Conservation (phyloP, 2,888 invertebrate genomes). For the Chalcis sispes region DNA sequence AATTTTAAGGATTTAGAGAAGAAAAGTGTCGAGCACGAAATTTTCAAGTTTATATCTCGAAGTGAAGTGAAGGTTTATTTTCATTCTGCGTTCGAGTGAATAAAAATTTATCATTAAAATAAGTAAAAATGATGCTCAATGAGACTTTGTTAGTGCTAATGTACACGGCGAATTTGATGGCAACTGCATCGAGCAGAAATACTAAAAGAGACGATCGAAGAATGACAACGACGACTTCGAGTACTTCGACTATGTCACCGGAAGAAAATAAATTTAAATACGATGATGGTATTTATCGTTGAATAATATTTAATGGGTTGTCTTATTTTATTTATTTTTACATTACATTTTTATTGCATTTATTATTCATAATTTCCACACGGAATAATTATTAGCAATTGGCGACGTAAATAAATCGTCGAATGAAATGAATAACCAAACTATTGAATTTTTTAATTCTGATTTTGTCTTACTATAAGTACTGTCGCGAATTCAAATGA, state of each 20-base stretch:
- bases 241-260: not conserved
- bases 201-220: constrained; percentile 42
- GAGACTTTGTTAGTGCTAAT: constrained; percentile 68
- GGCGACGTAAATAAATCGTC: no score
- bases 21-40: not conserved
- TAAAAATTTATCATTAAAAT: no score
- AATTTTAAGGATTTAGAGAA: not conserved
- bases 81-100: not conserved
- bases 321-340: not conserved
- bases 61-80: not conserved
- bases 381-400: no score
- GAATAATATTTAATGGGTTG: no score
- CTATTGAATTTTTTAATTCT: no score
- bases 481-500: no score
- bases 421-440: no score
- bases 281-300: constrained; percentile 66
- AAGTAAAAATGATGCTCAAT: constrained; percentile 67
- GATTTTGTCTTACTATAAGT: no score
- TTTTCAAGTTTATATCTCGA: no score
- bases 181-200: constrained; percentile 63
- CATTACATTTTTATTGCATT: not conserved
- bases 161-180: constrained; percentile 69
- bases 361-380: not conserved
- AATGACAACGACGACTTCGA: constrained; percentile 66
- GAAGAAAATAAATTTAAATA: constrained; percentile 67